Percentiles rank a stretch among this genome's conserved stretches.
These are phyloP conservation scores for Cuculus canorus DNA, from an alignment of 2,797 vertebrate species.

Conservation along the genomic window DNA sequence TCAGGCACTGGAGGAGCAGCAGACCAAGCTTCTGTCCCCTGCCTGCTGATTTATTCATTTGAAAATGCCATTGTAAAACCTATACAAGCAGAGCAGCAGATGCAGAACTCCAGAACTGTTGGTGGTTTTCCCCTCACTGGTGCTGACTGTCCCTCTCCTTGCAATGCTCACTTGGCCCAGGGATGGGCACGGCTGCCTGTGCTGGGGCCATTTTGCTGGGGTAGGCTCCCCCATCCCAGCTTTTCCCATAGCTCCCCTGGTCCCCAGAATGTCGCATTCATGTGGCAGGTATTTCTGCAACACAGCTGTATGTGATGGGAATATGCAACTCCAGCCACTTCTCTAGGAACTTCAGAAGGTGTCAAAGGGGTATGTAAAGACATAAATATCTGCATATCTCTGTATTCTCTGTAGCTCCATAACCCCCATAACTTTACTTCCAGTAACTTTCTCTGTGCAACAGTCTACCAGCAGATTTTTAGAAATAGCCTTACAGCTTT, in stretches of 20 bases:
- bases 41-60: background rate
- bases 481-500: background rate
- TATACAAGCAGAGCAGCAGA: background rate
- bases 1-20: background rate
- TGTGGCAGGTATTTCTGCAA: background rate
- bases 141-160: background rate
- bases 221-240: background rate
- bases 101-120: background rate
- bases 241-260: background rate
- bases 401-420: background rate
- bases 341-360: background rate
- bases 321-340: background rate
- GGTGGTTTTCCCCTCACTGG: rapidly evolving
- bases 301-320: background rate
- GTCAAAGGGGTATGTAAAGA: background rate
- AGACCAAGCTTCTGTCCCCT: background rate
- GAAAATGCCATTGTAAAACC: background rate
- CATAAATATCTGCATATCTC: background rate
- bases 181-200: background rate
- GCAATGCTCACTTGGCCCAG: rapidly evolving
- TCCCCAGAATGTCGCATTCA: background rate
- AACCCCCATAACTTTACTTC: background rate
- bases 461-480: background rate
- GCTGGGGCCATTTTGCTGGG: background rate
- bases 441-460: background rate